Conservation (phyloP, 2,888 invertebrate genomes). For the Meiosimyza decipiens region DNA sequence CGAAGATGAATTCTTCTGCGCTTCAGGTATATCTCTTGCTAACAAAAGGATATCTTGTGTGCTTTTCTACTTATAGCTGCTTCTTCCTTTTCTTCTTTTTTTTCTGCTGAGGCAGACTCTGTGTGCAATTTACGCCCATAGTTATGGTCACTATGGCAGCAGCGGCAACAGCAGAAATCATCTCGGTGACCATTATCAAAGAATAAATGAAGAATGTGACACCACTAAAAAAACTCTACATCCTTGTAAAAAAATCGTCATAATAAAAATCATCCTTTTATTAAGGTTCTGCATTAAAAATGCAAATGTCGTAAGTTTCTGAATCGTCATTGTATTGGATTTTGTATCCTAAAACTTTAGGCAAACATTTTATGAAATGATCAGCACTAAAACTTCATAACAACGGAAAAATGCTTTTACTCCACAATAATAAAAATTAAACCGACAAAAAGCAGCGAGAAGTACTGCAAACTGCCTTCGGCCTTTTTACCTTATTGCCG, state of each 20-base stretch:
- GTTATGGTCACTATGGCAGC: slow-evolving; percentile 40
- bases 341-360: slow-evolving; percentile 54
- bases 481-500: slow-evolving; percentile 23
- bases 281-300: slow-evolving; percentile 60
- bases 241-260: slow-evolving; percentile 31
- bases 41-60: slow-evolving; percentile 60
- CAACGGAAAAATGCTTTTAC: neutral
- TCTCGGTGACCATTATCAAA: slow-evolving; percentile 36
- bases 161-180: slow-evolving; percentile 36
- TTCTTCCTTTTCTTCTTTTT: slow-evolving; percentile 29
- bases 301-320: slow-evolving; percentile 60
- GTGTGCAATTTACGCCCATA: slow-evolving; percentile 10
- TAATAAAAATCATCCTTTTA: slow-evolving; percentile 35
- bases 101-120: slow-evolving; percentile 21
- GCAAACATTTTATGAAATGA: slow-evolving; percentile 53
- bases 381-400: slow-evolving; percentile 7
- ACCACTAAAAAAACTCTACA: slow-evolving; percentile 48
- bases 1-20: slow-evolving; percentile 37
- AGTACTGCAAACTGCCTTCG: neutral
- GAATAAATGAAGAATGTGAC: slow-evolving; percentile 55
- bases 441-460: slow-evolving; percentile 4
- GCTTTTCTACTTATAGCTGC: slow-evolving; percentile 57
- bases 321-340: slow-evolving; percentile 37
- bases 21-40: slow-evolving; percentile 60
- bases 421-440: neutral